Evolutionary conservation across 2,797 vertebrate genomes (phyloP).

Genomic region (Lutjanus argentimaculatus): DNA sequence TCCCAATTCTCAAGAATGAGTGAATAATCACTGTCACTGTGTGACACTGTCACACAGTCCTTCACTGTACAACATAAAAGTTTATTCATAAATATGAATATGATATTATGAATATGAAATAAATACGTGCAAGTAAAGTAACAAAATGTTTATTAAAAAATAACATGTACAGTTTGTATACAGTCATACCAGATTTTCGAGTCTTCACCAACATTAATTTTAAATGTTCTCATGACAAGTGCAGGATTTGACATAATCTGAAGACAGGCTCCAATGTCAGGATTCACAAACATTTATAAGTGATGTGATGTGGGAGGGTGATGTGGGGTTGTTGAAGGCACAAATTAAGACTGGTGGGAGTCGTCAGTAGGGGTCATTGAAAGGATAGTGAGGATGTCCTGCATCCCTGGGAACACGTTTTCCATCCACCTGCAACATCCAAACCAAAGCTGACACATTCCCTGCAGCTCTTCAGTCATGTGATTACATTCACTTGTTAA

Average conservation of each 20-base stretch:
- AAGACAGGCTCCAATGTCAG: constrained; percentile 17
- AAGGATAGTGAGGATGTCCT: constrained; percentile 94
- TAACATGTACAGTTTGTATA: constrained; percentile 35
- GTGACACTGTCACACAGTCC: too few relatives aligned
- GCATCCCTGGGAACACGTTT: constrained; percentile 92
- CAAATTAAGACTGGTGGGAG: constrained; percentile 53
- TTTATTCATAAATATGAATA: constrained; percentile 16
- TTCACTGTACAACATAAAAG: too few relatives aligned
- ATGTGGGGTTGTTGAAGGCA: constrained; percentile 77
- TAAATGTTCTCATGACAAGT: constrained; percentile 33
- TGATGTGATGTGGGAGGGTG: constrained; percentile 5
- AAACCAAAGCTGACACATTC: constrained; percentile 8
- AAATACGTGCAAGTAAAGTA: constrained; percentile 43
- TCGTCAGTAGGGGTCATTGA: constrained; percentile 93
- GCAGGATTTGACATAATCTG: constrained; percentile 29
- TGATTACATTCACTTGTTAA: not conserved
- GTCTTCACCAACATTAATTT: constrained; percentile 34
- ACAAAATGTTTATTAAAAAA: constrained; percentile 81
- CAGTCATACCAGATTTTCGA: constrained; percentile 40
- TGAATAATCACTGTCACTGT: not conserved
- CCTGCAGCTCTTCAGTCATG: not conserved
- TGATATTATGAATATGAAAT: too few relatives aligned
- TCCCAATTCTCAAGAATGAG: too few relatives aligned
- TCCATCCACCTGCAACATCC: constrained; percentile 89
- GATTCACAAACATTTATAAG: constrained; percentile 19